A percentile compares a stretch with the other conserved stretches of the same genome.
Conservation (phyloP, 2,888 invertebrate genomes). For the Ennomos erosarius region DNA sequence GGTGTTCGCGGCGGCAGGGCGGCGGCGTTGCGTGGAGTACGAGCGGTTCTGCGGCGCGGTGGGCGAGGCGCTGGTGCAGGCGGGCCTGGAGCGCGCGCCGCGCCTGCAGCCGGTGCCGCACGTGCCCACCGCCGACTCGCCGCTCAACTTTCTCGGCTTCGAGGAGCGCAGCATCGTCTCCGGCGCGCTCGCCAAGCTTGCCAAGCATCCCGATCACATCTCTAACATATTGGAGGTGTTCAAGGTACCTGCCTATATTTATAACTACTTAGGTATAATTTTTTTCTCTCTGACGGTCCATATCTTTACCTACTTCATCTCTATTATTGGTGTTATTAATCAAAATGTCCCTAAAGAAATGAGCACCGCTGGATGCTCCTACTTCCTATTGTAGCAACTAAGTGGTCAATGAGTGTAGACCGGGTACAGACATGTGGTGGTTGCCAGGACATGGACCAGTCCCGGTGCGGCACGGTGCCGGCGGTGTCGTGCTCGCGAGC, state of each 20-base stretch:
- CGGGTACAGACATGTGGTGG: too few species aligned
- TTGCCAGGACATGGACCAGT: constrained; percentile 88
- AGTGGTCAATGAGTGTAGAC: too few species aligned
- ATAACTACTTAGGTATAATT: too few species aligned
- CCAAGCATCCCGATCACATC: constrained; percentile 87
- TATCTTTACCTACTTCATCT: too few species aligned
- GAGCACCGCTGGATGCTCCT: too few species aligned
- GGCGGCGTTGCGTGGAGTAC: constrained; percentile 87
- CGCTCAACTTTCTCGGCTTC: constrained; percentile 88
- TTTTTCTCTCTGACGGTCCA: background rate
- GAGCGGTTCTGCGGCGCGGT: constrained; percentile 87
- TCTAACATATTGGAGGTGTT: constrained; percentile 89
- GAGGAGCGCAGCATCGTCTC: constrained; percentile 88
- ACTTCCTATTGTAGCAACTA: too few species aligned
- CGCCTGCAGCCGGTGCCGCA: constrained; percentile 89
- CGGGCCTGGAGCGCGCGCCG: constrained; percentile 88
- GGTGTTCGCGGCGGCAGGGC: constrained; percentile 85
- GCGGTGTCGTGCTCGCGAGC: constrained; percentile 87
- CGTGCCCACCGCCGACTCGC: constrained; percentile 87
- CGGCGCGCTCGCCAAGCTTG: constrained; percentile 88
- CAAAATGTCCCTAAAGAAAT: too few species aligned
- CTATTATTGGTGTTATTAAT: too few species aligned
- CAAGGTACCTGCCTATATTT: constrained; percentile 66
- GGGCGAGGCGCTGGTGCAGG: constrained; percentile 89
- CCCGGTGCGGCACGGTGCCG: constrained; percentile 88